A percentile compares a stretch with the other conserved stretches of the same genome.
phyloP scores from a whole-genome alignment of 1,140 invertebrate species.

The Pseudachorutes palmiensis region DNA sequence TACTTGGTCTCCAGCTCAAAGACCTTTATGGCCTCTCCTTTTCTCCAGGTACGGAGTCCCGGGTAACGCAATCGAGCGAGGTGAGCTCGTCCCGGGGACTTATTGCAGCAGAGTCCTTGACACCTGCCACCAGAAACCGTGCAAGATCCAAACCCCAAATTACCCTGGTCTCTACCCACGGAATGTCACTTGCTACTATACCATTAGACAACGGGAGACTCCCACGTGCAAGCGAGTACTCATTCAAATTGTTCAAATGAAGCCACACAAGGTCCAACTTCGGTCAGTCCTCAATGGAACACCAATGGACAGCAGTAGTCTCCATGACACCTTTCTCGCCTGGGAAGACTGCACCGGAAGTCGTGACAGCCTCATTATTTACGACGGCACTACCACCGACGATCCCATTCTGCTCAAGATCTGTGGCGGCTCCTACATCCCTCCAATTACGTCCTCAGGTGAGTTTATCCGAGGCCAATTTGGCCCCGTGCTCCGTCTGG shows the following conservation, averaged over 20 bases:
- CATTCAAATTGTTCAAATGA: constrained; percentile 63
- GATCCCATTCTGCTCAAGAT: constrained; percentile 81
- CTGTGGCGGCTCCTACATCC: constrained; percentile 55
- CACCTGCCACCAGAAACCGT: constrained; percentile 75
- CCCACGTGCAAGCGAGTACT: constrained; percentile 73
- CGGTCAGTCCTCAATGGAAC: constrained; percentile 47
- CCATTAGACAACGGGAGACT: constrained; percentile 70
- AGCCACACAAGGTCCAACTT: constrained; percentile 62
- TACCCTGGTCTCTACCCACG: constrained; percentile 83
- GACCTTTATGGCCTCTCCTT: background rate
- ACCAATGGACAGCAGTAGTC: background rate
- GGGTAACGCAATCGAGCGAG: constrained; percentile 47
- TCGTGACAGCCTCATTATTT: constrained; percentile 78
- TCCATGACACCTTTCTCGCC: constrained; percentile 48
- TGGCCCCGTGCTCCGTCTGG: too few species aligned
- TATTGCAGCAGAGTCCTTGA: constrained; percentile 83
- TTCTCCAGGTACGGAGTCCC: constrained; percentile 26
- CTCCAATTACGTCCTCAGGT: constrained; percentile 34
- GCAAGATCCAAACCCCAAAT: constrained; percentile 80
- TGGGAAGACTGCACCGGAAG: constrained; percentile 80
- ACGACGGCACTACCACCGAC: constrained; percentile 79
- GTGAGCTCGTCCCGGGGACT: constrained; percentile 75
- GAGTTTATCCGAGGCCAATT: background rate
- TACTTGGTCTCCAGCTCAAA: background rate
- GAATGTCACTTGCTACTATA: constrained; percentile 80